Conservation (phyloP, 2,797 vertebrate genomes). For the Florisuga fusca region DNA sequence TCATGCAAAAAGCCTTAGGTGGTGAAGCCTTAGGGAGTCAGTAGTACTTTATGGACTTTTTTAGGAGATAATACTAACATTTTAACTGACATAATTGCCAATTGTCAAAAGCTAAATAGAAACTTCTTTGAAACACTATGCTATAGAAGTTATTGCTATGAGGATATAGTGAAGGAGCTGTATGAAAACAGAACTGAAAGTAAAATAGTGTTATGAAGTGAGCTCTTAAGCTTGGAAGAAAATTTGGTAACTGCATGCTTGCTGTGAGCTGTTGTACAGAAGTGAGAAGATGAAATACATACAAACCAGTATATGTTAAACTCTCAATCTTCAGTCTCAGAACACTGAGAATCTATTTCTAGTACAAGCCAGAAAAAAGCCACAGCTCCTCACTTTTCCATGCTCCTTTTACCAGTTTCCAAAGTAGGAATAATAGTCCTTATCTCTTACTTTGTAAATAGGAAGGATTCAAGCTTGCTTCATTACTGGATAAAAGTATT, state of each 20-base stretch:
- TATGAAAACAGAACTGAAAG: not conserved
- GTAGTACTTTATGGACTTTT: not conserved
- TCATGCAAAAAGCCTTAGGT: not conserved
- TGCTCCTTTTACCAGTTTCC: not conserved
- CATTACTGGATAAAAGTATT: not conserved
- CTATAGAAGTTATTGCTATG: not conserved
- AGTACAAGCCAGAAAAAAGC: not conserved
- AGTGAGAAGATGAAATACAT: not conserved
- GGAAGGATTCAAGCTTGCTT: not conserved
- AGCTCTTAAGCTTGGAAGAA: not conserved
- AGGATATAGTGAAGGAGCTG: not conserved
- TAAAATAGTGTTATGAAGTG: not conserved
- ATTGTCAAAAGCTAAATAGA: not conserved
- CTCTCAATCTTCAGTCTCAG: not conserved
- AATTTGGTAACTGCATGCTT: not conserved
- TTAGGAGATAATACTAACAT: not conserved
- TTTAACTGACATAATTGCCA: not conserved
- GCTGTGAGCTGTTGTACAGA: not conserved
- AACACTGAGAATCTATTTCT: not conserved
- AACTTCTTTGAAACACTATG: not conserved
- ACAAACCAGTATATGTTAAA: not conserved
- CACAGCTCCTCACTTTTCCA: not conserved
- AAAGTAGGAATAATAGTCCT: not conserved
- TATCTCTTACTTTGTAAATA: not conserved
- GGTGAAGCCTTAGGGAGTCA: not conserved